phyloP scores from a whole-genome alignment of 2,888 invertebrate species.

The Hyppa rectilinea region DNA sequence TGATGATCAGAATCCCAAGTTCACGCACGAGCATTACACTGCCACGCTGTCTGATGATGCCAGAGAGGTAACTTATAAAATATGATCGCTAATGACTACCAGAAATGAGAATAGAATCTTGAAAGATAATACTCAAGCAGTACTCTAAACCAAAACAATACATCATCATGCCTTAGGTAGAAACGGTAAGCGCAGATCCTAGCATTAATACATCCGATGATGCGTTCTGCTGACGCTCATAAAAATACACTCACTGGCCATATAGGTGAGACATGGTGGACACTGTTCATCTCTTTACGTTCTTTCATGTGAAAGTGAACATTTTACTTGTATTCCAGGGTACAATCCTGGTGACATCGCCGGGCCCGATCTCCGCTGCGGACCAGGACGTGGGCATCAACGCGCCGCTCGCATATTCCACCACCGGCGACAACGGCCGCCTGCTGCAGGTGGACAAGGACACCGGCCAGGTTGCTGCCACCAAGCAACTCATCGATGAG shows the following conservation, averaged over 20 bases:
- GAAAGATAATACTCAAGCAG: background rate
- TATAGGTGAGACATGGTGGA: background rate
- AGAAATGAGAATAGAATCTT: background rate
- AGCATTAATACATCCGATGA: background rate
- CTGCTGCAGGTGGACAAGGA: conserved; percentile 92
- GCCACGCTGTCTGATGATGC: conserved; percentile 92
- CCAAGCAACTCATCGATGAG: conserved; percentile 89
- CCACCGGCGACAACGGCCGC: conserved; percentile 91
- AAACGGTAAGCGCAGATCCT: background rate
- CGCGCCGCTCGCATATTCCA: conserved; percentile 93
- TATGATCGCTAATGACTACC: no score
- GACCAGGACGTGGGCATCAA: conserved; percentile 96
- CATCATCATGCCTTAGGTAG: no score
- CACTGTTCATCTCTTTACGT: background rate
- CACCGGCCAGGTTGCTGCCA: conserved; percentile 91
- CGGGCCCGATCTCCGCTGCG: conserved; percentile 93
- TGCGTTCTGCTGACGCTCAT: background rate
- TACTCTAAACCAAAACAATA: background rate
- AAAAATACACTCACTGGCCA: background rate
- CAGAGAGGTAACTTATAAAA: conserved; percentile 75
- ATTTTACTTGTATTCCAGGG: conserved; percentile 83
- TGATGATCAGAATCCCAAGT: conserved; percentile 97
- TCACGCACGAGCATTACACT: conserved; percentile 94
- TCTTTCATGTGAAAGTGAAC: background rate
- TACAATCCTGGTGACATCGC: conserved; percentile 92